phyloP scores from a whole-genome alignment of 1,140 invertebrate genomes.

The Maconellicoccus hirsutus region DNA sequence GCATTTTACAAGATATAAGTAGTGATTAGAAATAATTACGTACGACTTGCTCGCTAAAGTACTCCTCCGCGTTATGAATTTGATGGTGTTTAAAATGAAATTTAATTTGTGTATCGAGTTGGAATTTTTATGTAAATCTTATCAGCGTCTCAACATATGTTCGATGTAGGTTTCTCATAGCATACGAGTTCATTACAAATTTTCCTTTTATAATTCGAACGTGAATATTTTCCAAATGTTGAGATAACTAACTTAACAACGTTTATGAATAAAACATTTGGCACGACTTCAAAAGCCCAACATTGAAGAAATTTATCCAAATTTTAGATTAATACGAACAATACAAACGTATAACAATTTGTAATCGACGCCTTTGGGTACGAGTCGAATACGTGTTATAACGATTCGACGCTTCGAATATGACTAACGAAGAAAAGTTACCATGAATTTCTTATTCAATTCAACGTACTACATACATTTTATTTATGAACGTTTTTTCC shows the following conservation, averaged over 20 bases:
- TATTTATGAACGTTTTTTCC: no score
- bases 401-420: neutral
- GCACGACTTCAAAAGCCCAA: neutral
- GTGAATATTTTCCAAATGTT: neutral
- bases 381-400: neutral
- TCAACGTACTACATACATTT: no score
- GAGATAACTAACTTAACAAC: neutral
- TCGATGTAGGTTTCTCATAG: neutral
- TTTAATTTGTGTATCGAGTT: neutral
- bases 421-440: no score
- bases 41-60: neutral
- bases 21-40: neutral
- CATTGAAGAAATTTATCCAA: neutral
- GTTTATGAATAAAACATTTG: conserved; percentile 5
- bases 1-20: neutral
- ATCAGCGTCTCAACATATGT: neutral
- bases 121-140: neutral
- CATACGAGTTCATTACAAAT: neutral
- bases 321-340: neutral
- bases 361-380: neutral
- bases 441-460: no score
- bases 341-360: neutral
- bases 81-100: neutral
- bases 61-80: neutral
- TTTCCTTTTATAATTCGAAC: neutral